Base-by-base conservation (phyloP, 2,888 invertebrate species). In the Drosophila borborema region DNA sequence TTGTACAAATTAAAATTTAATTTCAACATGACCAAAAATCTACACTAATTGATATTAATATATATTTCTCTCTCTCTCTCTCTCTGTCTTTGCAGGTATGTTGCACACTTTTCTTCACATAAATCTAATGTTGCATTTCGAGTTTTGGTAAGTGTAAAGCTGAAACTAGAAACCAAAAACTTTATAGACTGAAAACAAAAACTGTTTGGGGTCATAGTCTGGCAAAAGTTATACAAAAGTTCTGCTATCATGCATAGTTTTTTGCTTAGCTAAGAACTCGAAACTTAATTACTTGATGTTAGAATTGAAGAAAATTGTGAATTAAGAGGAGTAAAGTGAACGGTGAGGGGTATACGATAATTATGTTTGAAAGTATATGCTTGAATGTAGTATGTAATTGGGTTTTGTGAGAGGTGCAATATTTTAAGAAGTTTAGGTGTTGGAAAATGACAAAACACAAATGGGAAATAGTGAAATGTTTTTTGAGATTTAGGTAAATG, bases 21-120 rank as follows among this genome's bases (percentile, higher is more conserved):
- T 84, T 86, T 82, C 43, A 38, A 51, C 66, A 69, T 68, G 38
- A 40, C 49, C 40, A 66, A 67, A 73, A 74, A 69, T 74, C 62
- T 64, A 54, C 66, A 77, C 79, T 86, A 83, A 86, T 84, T 84
- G 79, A 79, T 77, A 86, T 86, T 84, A 74, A 87, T 87, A 73
- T 73, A 72, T 72, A 54, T 54, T 74, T 49, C 69, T 68, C 7
- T 28, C 77, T 55, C 58, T 6, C 6, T 40, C 8, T 67, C 46
- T 64, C 36, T 53, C 34, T 38, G 1, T 78, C 71, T 20, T 85
- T 87, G 53, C 86, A 87, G 87, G 87, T 87, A 77, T 59, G 86
- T 86, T 64, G 23, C 20, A 12, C n/a, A 40, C 45, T 58, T 48
- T 54, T 40, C 36, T 34, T 14, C 23, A 67, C 56, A 74, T 70